Conservation (phyloP, 2,888 invertebrate species). For the Hybos culiciformis region DNA sequence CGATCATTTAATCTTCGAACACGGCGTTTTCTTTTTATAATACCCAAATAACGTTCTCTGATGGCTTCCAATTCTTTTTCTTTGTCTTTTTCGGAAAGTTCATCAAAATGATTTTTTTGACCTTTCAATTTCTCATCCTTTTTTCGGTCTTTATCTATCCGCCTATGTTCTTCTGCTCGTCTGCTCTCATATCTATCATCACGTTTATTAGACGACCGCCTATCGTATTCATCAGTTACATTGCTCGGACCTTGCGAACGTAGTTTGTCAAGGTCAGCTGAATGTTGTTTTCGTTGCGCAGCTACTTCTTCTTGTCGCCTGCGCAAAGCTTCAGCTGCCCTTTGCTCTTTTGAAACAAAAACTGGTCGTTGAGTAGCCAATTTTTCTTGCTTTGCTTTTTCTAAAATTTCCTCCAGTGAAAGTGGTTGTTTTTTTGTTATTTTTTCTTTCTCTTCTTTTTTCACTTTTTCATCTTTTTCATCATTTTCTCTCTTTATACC, state of each 20-base stretch:
- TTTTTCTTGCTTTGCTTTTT: conserved; percentile 93
- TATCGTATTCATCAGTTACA: conserved; percentile 4
- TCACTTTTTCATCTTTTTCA: conserved; percentile 27
- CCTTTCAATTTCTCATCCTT: conserved; percentile 41
- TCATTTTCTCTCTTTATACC: too few species aligned
- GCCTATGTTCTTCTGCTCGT: too few species aligned
- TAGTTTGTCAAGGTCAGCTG: conserved; percentile 5
- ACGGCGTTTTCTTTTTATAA: conserved; percentile 82
- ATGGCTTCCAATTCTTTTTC: conserved; percentile 91
- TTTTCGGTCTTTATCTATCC: conserved; percentile 25
- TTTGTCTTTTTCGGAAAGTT: conserved; percentile 57
- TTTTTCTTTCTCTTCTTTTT: conserved; percentile 36
- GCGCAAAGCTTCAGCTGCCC: conserved; percentile 78
- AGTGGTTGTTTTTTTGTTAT: conserved; percentile 58
- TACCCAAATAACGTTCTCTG: conserved; percentile 86
- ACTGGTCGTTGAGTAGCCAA: conserved; percentile 91
- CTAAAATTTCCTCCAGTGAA: conserved; percentile 87
- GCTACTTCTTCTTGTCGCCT: conserved; percentile 82
- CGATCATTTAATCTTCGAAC: conserved; percentile 90
- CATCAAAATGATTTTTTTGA: conserved; percentile 29
- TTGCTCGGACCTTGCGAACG: conserved; percentile 24
- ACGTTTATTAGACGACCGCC: background rate
- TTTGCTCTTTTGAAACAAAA: conserved; percentile 90
- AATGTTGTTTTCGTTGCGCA: conserved; percentile 51
- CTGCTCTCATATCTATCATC: background rate